Conservation (phyloP, 2,113 vertebrate species). For the Menidia beryllina region DNA sequence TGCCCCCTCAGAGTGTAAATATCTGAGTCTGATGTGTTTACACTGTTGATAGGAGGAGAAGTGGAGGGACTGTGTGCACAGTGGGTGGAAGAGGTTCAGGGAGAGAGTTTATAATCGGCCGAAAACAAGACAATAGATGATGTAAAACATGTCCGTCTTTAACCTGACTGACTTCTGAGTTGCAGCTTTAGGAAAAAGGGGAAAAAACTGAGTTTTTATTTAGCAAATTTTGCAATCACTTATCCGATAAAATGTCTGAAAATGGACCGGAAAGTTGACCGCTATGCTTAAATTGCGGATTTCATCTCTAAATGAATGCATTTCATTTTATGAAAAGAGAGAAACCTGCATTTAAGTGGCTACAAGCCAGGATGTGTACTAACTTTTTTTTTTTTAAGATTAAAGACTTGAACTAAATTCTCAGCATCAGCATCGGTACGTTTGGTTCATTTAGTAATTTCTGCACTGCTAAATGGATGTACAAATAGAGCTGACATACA, state of each 20-base stretch:
- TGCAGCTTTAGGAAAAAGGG: background rate
- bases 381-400: no score
- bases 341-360: no score
- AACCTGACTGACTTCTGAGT: background rate
- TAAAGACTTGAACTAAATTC: no score
- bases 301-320: no score
- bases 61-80: slow-evolving; percentile 4
- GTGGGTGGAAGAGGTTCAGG: background rate
- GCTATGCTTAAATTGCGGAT: no score
- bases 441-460: no score
- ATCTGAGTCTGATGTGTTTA: slow-evolving; percentile 69
- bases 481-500: no score
- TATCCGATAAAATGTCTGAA: background rate
- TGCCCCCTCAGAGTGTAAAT: slow-evolving; percentile 61
- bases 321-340: no score
- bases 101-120: background rate
- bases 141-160: slow-evolving; percentile 4
- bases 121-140: slow-evolving; percentile 2
- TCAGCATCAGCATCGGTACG: no score
- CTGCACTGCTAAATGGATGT: no score
- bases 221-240: background rate
- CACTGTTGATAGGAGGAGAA: slow-evolving; percentile 38
- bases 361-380: no score
- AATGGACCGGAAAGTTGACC: background rate
- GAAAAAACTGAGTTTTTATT: background rate